Conservation (phyloP, 2,113 vertebrate genomes). For the Rattus rattus region DNA sequence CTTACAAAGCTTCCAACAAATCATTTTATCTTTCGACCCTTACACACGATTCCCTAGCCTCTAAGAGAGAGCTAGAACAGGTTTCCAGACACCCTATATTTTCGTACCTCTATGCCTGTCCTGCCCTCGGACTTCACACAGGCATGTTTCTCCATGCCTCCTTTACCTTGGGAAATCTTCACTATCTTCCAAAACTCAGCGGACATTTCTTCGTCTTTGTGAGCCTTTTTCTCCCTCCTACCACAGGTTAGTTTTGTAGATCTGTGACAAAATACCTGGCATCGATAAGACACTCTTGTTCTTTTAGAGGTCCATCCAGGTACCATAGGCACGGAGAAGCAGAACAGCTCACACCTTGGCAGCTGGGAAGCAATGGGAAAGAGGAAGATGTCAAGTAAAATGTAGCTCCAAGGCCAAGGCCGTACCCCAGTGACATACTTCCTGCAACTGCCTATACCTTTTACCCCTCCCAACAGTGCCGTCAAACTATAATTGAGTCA, state of each 20-base stretch:
- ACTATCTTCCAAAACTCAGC: background rate
- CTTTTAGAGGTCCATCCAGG: background rate
- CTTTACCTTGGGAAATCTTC: background rate
- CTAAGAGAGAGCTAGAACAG: background rate
- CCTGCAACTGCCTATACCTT: background rate
- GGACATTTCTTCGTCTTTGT: background rate
- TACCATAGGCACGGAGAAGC: background rate
- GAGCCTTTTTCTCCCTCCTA: background rate
- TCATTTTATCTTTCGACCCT: background rate
- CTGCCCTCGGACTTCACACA: fast-evolving
- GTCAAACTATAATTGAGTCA: background rate
- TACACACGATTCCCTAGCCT: background rate
- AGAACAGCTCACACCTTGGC: background rate
- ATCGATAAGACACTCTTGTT: too few species aligned
- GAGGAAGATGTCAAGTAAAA: background rate
- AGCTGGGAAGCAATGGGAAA: background rate
- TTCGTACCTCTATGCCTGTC: fast-evolving
- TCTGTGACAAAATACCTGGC: background rate
- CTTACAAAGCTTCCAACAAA: background rate
- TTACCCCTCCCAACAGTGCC: background rate
- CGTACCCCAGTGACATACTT: background rate
- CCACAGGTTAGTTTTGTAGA: background rate
- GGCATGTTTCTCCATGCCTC: background rate
- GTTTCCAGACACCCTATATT: background rate
- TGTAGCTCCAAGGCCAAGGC: background rate